phyloP scores from a whole-genome alignment of 1,140 invertebrate genomes.

The Theocolax elegans region DNA sequence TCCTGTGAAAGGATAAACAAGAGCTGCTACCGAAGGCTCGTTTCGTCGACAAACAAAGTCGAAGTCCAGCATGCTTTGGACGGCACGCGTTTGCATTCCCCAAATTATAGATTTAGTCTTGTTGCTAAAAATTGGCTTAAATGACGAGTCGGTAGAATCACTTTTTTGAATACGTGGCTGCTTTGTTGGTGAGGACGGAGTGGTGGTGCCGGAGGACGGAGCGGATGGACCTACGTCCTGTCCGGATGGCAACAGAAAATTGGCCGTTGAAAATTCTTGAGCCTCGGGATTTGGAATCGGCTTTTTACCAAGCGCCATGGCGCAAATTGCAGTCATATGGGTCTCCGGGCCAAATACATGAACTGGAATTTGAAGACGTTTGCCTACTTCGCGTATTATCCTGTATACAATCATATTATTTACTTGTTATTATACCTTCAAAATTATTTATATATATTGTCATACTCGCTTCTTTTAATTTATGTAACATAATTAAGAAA shows the following conservation, averaged over 20 bases:
- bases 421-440: too few species aligned
- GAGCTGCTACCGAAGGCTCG: conserved; percentile 91
- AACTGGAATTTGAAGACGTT: conserved; percentile 90
- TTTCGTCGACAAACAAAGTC: conserved; percentile 96
- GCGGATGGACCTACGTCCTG: conserved; percentile 68
- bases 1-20: conserved; percentile 98
- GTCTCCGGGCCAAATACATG: conserved; percentile 98
- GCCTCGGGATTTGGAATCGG: conserved; percentile 81
- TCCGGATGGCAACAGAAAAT: conserved; percentile 90
- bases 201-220: conserved; percentile 56
- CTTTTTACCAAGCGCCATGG: conserved; percentile 94
- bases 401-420: too few species aligned
- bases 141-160: conserved; percentile 49
- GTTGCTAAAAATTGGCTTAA: conserved; percentile 78
- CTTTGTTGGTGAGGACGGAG: conserved; percentile 54
- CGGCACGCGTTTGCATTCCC: conserved; percentile 99
- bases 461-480: too few species aligned
- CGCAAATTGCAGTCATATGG: conserved; percentile 99
- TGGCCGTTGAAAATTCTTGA: conserved; percentile 84
- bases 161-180: conserved; percentile 44
- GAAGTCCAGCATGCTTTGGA: conserved; percentile 98
- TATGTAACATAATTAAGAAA: too few species aligned
- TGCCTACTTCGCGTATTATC: conserved; percentile 89
- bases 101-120: conserved; percentile 96
- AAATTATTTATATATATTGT: too few species aligned